A percentile compares a stretch with the other conserved stretches of the same genome.
Evolutionary conservation across 1,140 invertebrate genomes (phyloP).

Genomic region (Ericerus pela): DNA sequence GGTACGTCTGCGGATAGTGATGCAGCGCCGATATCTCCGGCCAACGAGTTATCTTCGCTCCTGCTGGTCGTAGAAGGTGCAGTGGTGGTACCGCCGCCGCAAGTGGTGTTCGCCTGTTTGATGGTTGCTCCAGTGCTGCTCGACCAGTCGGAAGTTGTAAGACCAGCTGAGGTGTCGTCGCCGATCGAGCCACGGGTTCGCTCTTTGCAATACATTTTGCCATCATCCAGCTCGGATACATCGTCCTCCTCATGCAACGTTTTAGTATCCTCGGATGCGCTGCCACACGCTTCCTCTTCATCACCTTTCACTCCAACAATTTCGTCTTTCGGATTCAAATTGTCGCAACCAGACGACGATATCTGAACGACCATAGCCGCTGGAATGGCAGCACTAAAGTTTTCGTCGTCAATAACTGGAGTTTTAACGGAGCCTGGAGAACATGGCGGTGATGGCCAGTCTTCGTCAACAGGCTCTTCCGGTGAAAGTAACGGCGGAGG

Average conservation of each 20-base stretch:
- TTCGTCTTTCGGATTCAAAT: too few relatives aligned
- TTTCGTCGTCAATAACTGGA: conserved; percentile 47
- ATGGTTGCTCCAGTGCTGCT: conserved; percentile 33
- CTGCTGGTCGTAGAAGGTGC: too few relatives aligned
- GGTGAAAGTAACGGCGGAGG: conserved; percentile 25
- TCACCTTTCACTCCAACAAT: conserved; percentile 16
- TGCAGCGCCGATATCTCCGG: conserved; percentile 21
- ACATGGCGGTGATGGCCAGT: conserved; percentile 58
- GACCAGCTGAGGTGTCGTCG: conserved; percentile 65
- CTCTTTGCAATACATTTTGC: conserved; percentile 34
- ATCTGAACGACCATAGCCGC: too few relatives aligned
- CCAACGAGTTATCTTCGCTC: conserved; percentile 24
- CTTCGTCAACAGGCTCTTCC: conserved; percentile 35
- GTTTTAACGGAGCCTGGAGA: conserved; percentile 45
- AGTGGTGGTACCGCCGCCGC: conserved; percentile 10
- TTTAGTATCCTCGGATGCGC: conserved; percentile 25
- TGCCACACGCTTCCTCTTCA: conserved; percentile 21
- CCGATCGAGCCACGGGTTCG: conserved; percentile 58
- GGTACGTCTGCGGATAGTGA: conserved; percentile 24
- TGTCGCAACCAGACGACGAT: too few relatives aligned
- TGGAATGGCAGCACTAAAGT: not conserved
- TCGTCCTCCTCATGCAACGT: conserved; percentile 40
- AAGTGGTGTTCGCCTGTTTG: conserved; percentile 22
- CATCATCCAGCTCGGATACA: conserved; percentile 17
- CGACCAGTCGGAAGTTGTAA: conserved; percentile 70